Conservation (phyloP, 2,888 invertebrate species). For the Meta bourneti region DNA sequence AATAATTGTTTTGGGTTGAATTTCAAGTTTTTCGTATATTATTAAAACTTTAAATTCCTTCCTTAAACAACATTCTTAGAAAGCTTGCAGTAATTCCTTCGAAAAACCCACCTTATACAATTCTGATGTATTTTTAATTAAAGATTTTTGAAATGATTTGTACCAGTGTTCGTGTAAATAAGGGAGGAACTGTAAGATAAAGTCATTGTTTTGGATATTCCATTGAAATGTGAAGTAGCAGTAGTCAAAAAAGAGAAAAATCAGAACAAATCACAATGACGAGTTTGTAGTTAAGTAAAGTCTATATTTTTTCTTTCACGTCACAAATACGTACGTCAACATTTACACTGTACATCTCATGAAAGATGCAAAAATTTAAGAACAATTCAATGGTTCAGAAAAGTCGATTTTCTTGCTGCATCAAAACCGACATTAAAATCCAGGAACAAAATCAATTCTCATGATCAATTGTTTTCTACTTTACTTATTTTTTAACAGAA, state of each 20-base stretch:
- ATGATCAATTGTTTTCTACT: slow-evolving; percentile 22
- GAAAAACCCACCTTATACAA: too few relatives aligned
- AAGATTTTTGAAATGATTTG: too few relatives aligned
- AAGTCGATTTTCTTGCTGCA: slow-evolving; percentile 59
- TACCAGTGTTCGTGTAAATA: too few relatives aligned
- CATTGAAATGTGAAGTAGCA: too few relatives aligned
- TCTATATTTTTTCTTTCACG: slow-evolving; percentile 76
- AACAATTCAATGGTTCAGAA: slow-evolving; percentile 56
- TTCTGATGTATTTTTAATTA: too few relatives aligned
- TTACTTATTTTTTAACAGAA: neutral
- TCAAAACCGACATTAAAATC: slow-evolving; percentile 62
- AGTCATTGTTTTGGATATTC: too few relatives aligned
- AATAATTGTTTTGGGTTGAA: too few relatives aligned
- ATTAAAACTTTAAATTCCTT: too few relatives aligned
- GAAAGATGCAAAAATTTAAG: slow-evolving; percentile 75
- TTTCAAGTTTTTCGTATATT: too few relatives aligned
- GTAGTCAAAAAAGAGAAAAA: neutral
- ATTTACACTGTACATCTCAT: slow-evolving; percentile 77
- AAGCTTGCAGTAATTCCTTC: too few relatives aligned
- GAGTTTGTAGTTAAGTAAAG: slow-evolving; percentile 74
- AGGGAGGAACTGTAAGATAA: neutral
- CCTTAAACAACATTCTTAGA: too few relatives aligned
- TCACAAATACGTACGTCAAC: slow-evolving; percentile 76
- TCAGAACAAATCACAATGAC: slow-evolving; percentile 67
- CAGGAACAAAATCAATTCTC: slow-evolving; percentile 54